These are phyloP conservation scores for Dufourea novaeangliae DNA, from an alignment of 1,140 invertebrate species.

Conservation along the genomic window DNA sequence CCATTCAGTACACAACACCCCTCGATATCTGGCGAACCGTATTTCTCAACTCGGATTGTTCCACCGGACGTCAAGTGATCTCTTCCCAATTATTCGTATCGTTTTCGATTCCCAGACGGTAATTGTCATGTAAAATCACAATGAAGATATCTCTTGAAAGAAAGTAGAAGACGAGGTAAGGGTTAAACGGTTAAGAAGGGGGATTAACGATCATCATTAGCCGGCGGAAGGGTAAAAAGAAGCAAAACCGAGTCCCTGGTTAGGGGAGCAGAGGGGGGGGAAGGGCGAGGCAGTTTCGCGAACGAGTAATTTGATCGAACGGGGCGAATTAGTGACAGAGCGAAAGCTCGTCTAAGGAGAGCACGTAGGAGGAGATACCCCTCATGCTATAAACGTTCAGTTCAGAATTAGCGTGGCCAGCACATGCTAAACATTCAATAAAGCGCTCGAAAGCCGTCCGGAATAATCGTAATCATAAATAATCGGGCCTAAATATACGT, in stretches of 20 bases:
- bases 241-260: conserved; percentile 14
- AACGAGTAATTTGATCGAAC: conserved; percentile 63
- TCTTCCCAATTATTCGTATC: conserved; percentile 16
- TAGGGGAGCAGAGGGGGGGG: not conserved
- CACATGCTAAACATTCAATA: conserved; percentile 80
- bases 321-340: conserved; percentile 63
- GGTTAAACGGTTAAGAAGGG: conserved; percentile 49
- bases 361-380: conserved; percentile 61
- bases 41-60: not conserved
- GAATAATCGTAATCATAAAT: conserved; percentile 81
- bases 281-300: conserved; percentile 36
- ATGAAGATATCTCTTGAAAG: conserved; percentile 31
- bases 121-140: conserved; percentile 50
- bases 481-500: conserved; percentile 80
- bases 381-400: conserved; percentile 65
- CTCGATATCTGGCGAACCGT: not conserved
- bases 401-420: conserved; percentile 78
- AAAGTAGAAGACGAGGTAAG: not conserved
- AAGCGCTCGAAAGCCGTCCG: conserved; percentile 77
- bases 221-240: conserved; percentile 43
- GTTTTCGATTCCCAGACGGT: conserved; percentile 1
- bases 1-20: not conserved
- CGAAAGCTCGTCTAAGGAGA: conserved; percentile 62
- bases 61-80: not conserved
- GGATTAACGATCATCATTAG: conserved; percentile 59